Base-by-base conservation (phyloP, 2,797 vertebrate genomes). In the Cetoscarus ocellatus region DNA sequence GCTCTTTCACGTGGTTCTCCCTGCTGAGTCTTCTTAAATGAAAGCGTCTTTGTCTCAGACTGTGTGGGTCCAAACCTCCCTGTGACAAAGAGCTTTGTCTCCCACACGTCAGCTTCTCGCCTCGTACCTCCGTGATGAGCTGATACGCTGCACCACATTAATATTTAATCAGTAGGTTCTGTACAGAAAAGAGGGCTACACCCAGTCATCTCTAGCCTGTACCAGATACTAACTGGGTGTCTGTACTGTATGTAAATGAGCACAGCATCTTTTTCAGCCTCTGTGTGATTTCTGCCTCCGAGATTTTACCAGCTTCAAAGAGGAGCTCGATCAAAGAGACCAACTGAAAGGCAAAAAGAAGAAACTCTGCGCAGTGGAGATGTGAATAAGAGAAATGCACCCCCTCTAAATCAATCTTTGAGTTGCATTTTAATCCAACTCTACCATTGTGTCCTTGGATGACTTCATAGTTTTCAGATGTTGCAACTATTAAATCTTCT, bases 11-110 rank as follows among this genome's bases (percentile, higher is more conserved):
- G 6, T 3, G 12, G 52, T 18, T 56, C 65, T 69, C 61, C 51
- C 65, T 7, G 43, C 62, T 61, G 43, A 73, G 67, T 62, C 58
- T 51, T 82, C 67, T 57, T 38, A 27, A 68, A 43, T 79, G 62
- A 90, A 88, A 83, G 75, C 51, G 74, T 57, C 91, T 91, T 92
- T 92, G 90, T 93, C 56, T 87, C 60, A 56, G 68, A 51, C 45
- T 40, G 83, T 66, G 83, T 82, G 85, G 83, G 86, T 86, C 77
- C 61, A 18, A 52, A 63, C 61, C 38, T 61, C 3, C 52, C 67
- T 3, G 70, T 3, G 19, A 88, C 84, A 88, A 86, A 82, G 80
- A 67, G 80, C 90, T 84, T 83, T 76, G 74, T 86, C 80, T 91
- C 67, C 66, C 14, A 59, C 68, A 59, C 42, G 14, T 67, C 61